Base-by-base conservation (phyloP, 2,113 vertebrate species). In the Oryzias woworae region DNA sequence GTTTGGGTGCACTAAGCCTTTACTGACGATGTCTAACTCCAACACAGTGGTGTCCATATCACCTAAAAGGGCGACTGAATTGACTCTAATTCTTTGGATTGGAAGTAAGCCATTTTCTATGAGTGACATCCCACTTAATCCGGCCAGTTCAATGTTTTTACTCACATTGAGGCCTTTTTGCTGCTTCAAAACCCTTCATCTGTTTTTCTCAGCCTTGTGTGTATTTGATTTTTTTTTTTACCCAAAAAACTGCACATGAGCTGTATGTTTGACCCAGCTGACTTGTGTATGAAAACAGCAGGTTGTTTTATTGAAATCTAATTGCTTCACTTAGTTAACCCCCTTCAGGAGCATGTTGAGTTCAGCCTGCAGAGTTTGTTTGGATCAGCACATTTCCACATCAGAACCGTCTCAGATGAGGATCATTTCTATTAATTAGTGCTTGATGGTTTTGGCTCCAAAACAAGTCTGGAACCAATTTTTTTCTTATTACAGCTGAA, bases 381-480 rank as follows among this genome's bases (percentile, higher is more conserved):
- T 73, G 73, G 79, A 82, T 87, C 88, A 85, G 83, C 86, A 81
- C 69, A 75, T 76, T 50, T 69, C 73, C 67, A 71, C 71, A 50
- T 70, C 28, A 2, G 75, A 78, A 78, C 70, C 53, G 67, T 74
- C 86, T 75, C 71, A 73, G 62, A 77, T 73, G 62, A 69, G 66
- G 82, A 58, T 90, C 87, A 92, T 90, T 87, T 73, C 70, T 83
- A 87, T 87, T 89, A 88, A 90, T 90, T 87, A 87, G 72, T n/a
- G 26, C 69, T 72, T 79, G 80, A 82, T 85, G 75, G 54, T 69
- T 85, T 71, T 71, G 77, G 75, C 72, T 83, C 66, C 62, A 51
- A 80, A 76, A 74, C 68, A 3, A 7, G 62, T 43, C 36, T 41
- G 53, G 72, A 78, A 53, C 51, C 75, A 78, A 62, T 24, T 49